Conservation (phyloP, 2,888 invertebrate species). For the Abrostola triplasia region DNA sequence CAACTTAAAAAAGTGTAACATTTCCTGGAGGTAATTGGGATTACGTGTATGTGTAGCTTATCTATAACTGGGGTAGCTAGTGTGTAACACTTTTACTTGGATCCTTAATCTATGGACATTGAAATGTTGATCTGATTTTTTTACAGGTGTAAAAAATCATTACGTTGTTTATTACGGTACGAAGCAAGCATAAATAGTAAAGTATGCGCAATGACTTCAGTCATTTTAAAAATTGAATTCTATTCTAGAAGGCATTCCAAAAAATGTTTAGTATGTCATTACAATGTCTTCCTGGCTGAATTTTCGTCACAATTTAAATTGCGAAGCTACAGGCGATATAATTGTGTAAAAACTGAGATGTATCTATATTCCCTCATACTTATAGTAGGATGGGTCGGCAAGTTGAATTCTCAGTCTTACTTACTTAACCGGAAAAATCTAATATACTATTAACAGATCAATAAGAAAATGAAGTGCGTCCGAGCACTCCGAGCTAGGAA, state of each 20-base stretch:
- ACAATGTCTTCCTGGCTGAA: too few species aligned
- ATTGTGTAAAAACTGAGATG: too few species aligned
- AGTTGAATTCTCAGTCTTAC: background rate
- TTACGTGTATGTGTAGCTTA: slow-evolving; percentile 13
- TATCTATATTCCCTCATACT: too few species aligned
- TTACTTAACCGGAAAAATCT: background rate
- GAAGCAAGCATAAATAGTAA: too few species aligned
- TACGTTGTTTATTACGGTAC: too few species aligned
- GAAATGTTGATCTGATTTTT: background rate
- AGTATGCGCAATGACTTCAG: too few species aligned
- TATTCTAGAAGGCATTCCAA: too few species aligned
- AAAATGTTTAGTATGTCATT: too few species aligned
- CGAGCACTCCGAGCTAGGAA: slow-evolving; percentile 18
- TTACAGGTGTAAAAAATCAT: background rate
- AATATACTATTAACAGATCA: background rate
- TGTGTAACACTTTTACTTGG: background rate
- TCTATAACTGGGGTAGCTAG: background rate
- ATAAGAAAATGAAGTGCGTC: slow-evolving; percentile 21
- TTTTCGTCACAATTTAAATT: too few species aligned
- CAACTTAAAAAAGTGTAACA: slow-evolving; percentile 35
- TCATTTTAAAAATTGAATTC: too few species aligned
- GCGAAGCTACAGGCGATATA: too few species aligned
- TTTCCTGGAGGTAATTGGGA: slow-evolving; percentile 48
- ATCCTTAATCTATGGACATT: background rate
- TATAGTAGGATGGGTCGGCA: too few species aligned